Evolutionary conservation across 2,888 invertebrate species (phyloP).

Genomic region (Lasioglossum calceatum): DNA sequence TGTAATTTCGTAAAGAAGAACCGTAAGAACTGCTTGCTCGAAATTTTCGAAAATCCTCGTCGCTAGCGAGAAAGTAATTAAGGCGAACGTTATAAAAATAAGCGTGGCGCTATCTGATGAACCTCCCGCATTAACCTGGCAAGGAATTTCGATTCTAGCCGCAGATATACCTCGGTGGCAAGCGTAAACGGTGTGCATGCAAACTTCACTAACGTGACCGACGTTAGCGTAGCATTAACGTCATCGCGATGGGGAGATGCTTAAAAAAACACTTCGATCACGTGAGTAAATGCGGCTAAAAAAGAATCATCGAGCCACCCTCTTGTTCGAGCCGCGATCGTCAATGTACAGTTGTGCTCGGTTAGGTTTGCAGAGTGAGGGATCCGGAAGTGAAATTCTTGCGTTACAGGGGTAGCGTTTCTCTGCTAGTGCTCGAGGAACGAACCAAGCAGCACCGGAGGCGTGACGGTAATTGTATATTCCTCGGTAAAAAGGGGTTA

Average conservation of each 20-base stretch:
- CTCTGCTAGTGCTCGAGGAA: neutral
- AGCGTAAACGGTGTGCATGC: conserved; percentile 45
- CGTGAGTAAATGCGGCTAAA: conserved; percentile 9
- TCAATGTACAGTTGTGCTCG: neutral
- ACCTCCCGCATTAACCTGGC: conserved; percentile 36
- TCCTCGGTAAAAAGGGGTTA: conserved; percentile 28
- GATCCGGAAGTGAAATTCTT: neutral
- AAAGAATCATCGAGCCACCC: neutral
- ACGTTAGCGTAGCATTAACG: conserved; percentile 32
- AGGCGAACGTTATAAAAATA: conserved; percentile 43
- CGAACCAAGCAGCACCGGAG: neutral
- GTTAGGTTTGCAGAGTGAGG: neutral
- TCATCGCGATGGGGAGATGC: conserved; percentile 26
- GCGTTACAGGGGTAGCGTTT: neutral
- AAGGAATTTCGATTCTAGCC: conserved; percentile 47
- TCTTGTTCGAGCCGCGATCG: neutral
- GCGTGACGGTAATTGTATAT: conserved; percentile 38
- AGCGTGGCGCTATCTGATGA: conserved; percentile 36
- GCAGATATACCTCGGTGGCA: conserved; percentile 32
- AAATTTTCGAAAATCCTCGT: too few relatives aligned
- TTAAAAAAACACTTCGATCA: conserved; percentile 30
- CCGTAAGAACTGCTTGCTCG: too few relatives aligned
- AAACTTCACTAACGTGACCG: conserved; percentile 32
- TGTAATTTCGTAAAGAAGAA: too few relatives aligned
- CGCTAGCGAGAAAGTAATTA: neutral